Conservation (phyloP, 2,888 invertebrate genomes). For the Tubulanus polymorphus region DNA sequence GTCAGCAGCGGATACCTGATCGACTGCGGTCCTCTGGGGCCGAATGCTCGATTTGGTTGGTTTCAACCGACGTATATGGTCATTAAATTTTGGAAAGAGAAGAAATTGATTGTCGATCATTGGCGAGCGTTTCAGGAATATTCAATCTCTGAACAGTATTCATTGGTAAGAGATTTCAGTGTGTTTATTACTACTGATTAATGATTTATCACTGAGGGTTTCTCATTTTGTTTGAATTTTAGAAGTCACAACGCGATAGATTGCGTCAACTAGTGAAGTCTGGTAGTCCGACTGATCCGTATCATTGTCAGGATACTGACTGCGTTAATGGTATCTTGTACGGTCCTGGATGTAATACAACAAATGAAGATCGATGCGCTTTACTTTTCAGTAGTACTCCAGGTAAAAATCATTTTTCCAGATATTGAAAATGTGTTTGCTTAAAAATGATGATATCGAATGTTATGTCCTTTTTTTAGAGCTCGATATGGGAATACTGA, state of each 20-base stretch:
- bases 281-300: too few species aligned
- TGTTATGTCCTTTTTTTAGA: constrained; percentile 13
- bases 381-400: constrained; percentile 54
- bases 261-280: too few species aligned
- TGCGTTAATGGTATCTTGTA: constrained; percentile 61
- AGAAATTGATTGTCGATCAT: constrained; percentile 51
- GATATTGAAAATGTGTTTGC: constrained; percentile 35
- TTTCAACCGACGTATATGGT: constrained; percentile 46
- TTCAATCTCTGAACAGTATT: too few species aligned
- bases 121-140: too few species aligned
- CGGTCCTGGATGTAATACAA: constrained; percentile 27
- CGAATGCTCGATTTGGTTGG: constrained; percentile 54
- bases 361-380: constrained; percentile 47
- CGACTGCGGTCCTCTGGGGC: constrained; percentile 52
- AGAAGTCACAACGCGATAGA: too few species aligned
- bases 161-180: too few species aligned
- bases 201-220: too few species aligned
- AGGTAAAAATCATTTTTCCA: constrained; percentile 44
- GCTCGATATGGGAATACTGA: constrained; percentile 15
- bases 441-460: too few species aligned
- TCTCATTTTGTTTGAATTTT: too few species aligned
- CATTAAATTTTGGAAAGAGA: constrained; percentile 34
- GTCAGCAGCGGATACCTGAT: constrained; percentile 37
- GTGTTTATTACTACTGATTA: too few species aligned
- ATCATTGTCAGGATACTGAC: constrained; percentile 54